These are phyloP conservation scores for Metallyticus violacea DNA, from an alignment of 2,888 invertebrate genomes.

Conservation along the genomic window DNA sequence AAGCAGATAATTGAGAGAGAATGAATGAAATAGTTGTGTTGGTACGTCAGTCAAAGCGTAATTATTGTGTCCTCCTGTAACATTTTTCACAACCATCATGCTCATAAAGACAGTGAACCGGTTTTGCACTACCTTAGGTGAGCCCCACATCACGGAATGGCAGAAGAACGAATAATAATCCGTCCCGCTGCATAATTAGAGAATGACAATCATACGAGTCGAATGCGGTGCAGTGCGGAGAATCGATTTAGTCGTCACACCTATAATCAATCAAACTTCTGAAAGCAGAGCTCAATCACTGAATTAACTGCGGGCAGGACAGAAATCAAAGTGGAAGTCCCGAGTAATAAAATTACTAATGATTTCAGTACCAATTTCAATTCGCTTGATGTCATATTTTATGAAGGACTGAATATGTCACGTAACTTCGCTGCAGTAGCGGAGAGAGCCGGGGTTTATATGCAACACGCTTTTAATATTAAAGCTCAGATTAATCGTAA, in stretches of 20 bases:
- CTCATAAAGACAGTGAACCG: neutral
- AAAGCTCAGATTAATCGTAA: neutral
- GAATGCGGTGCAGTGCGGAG: neutral
- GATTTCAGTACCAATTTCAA: neutral
- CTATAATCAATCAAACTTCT: neutral
- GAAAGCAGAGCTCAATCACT: neutral
- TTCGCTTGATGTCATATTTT: neutral
- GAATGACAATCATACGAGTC: neutral
- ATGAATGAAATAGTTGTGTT: too few species aligned
- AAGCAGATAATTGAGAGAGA: too few species aligned
- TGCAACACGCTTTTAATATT: neutral
- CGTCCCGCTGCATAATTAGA: neutral
- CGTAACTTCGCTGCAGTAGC: neutral
- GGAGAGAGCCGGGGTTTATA: neutral
- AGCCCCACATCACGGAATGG: neutral
- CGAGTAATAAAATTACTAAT: neutral
- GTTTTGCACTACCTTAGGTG: neutral
- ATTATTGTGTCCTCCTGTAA: neutral
- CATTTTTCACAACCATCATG: neutral
- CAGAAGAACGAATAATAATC: neutral
- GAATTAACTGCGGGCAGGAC: neutral
- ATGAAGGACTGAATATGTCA: neutral
- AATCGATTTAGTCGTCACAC: neutral
- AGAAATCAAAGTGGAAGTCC: neutral
- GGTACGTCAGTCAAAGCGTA: too few species aligned